Percentiles rank a stretch among this genome's conserved stretches.
phyloP scores from a whole-genome alignment of 1,140 invertebrate genomes.

The Ylistrum balloti region DNA sequence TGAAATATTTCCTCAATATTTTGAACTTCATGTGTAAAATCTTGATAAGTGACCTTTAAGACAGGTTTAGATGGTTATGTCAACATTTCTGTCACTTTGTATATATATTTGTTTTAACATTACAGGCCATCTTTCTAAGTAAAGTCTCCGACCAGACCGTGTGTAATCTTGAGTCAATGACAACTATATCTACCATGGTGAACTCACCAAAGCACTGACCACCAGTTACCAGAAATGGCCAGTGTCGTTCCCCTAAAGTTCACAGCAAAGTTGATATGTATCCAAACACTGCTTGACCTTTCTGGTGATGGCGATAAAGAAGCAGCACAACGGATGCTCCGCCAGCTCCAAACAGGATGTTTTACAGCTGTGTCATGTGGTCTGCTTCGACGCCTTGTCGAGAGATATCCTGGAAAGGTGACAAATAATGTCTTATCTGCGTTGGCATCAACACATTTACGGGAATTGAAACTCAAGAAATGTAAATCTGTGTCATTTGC shows the following conservation, averaged over 20 bases:
- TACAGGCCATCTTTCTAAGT: too few relatives aligned
- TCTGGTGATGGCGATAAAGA: background rate
- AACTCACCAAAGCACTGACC: too few relatives aligned
- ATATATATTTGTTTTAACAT: too few relatives aligned
- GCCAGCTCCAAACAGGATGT: background rate
- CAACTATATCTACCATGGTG: too few relatives aligned
- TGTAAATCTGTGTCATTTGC: conserved; percentile 5
- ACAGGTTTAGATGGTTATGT: too few relatives aligned
- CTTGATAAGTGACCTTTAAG: too few relatives aligned
- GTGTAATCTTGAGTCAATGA: too few relatives aligned
- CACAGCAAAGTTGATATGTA: conserved; percentile 1
- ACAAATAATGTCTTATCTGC: conserved; percentile 1
- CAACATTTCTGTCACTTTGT: too few relatives aligned
- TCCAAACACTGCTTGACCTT: background rate
- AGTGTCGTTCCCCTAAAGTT: background rate
- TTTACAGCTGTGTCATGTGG: conserved; percentile 26
- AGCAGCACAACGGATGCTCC: background rate
- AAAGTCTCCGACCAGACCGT: too few relatives aligned
- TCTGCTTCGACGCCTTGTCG: background rate
- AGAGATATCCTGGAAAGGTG: background rate
- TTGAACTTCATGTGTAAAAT: too few relatives aligned
- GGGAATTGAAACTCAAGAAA: conserved; percentile 18
- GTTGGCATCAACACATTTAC: conserved; percentile 1
- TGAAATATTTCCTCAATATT: too few relatives aligned
- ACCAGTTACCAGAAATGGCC: background rate